Evolutionary conservation across 1,140 invertebrate species (phyloP), one percentile per base, ranked within the genome.

Genomic region (Drosophila santomea): DNA sequence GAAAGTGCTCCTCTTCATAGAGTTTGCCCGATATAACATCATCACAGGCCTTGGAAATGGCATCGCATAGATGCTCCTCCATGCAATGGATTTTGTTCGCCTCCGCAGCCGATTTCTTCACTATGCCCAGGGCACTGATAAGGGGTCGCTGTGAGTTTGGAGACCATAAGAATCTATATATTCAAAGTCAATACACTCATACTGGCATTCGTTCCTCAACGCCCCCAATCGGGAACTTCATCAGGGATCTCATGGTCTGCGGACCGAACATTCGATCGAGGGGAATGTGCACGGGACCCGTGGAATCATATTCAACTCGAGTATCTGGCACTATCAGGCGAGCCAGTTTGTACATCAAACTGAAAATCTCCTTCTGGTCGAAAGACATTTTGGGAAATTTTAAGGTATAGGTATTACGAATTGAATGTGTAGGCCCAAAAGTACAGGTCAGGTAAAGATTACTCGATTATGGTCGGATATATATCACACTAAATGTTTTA

Each of bases 181-280:
- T 17, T 12, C 11, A 6, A 15, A 2, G 4, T 2, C 28, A 17
- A n/a, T 6, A 10, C 11, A 44, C 17, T 5, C 57, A 20, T 95
- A 98, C 97, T 50, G 98, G 98, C 97, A 99, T 99, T 68, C 96
- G 94, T 93, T 99, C 98, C 50, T 95, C 95, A 41, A 95, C 93
- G 38, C 97, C 98, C 25, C 99, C 98, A 93, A 99, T 99, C 4
- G 98, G 96, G 93, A 99, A 99, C 93, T 99, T 99, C 91, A 97
- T 96, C 17, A 97, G 94, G 0, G 98, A 99, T 75, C 98, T 93
- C 56, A 98, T 95, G 35, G 99, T 99, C 92, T 99, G 98, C 0
- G 98, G 97, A 15, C 99, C 99, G 95, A 99, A 99, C 90, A 98
- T 96, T 91, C 97, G 98, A 86, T 98, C 96, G 55, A 94, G 93